Conservation (phyloP, 1,140 invertebrate species). For the Cryptotermes secundus region DNA sequence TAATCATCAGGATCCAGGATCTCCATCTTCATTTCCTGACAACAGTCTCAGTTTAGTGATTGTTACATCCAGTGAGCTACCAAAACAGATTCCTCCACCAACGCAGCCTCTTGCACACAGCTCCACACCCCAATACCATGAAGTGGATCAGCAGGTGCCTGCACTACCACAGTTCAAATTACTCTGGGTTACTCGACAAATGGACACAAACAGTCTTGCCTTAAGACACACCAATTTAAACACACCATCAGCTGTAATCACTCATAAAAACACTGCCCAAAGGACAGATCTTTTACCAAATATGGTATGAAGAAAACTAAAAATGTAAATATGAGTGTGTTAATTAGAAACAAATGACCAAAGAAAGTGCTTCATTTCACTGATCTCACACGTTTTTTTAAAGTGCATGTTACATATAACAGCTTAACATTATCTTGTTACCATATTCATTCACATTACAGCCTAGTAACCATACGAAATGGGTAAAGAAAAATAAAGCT, state of each 20-base stretch:
- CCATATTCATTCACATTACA: background rate
- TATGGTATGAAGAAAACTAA: background rate
- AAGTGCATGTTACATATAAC: background rate
- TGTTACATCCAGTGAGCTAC: slow-evolving; percentile 51
- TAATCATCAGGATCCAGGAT: background rate
- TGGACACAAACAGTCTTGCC: background rate
- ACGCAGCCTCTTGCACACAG: slow-evolving; percentile 42
- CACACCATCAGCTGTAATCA: background rate
- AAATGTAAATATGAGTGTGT: background rate
- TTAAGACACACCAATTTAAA: background rate
- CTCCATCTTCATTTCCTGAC: slow-evolving; percentile 27
- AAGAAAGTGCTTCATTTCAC: background rate
- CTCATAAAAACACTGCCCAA: background rate
- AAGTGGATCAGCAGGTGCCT: slow-evolving; percentile 24
- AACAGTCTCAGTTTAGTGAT: slow-evolving; percentile 38
- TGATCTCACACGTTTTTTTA: background rate
- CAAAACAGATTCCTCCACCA: slow-evolving; percentile 51
- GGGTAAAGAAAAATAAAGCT: no score
- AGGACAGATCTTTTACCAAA: background rate
- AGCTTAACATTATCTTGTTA: background rate
- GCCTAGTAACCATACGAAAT: background rate
- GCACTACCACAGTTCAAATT: background rate
- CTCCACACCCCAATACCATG: slow-evolving; percentile 37
- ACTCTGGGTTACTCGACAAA: background rate
- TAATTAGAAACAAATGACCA: background rate